Evolutionary conservation across 2,113 vertebrate species (phyloP).

Genomic region (Perccottus glenii): DNA sequence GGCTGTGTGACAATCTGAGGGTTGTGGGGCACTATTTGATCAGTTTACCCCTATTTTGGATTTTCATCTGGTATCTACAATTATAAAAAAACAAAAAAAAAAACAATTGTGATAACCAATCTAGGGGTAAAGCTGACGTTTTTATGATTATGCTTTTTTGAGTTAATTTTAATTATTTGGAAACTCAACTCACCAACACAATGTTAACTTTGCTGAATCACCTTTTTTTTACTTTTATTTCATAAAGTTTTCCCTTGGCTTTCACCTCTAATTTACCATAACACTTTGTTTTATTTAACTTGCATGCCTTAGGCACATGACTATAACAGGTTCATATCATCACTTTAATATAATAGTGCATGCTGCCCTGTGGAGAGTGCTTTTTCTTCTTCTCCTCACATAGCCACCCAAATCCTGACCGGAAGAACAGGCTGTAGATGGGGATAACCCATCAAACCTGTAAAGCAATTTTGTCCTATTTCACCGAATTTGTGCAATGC

Average conservation of each 20-base stretch:
- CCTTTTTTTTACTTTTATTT: constrained; percentile 30
- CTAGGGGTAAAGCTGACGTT: constrained; percentile 46
- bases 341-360: constrained; percentile 33
- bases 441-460: constrained; percentile 22
- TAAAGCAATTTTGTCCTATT: constrained; percentile 25
- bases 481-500: not conserved
- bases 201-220: constrained; percentile 41
- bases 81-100: not conserved
- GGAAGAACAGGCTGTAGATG: constrained; percentile 54
- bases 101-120: constrained; percentile 46
- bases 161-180: constrained; percentile 47
- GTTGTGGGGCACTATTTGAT: constrained; percentile 77
- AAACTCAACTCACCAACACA: constrained; percentile 40
- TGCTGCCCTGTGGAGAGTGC: constrained; percentile 33
- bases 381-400: constrained; percentile 64
- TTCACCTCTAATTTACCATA: constrained; percentile 37
- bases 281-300: constrained; percentile 36
- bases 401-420: constrained; percentile 69
- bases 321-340: constrained; percentile 20
- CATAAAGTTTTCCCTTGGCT: constrained; percentile 33
- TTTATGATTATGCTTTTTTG: constrained; percentile 50
- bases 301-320: constrained; percentile 35
- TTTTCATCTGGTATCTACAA: constrained; percentile 14
- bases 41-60: constrained; percentile 54
- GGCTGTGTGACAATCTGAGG: constrained; percentile 75